A percentile compares a stretch with the other conserved stretches of the same genome.
Evolutionary conservation across 2,888 invertebrate species (phyloP).

Genomic region (Eupsilia transversa): DNA sequence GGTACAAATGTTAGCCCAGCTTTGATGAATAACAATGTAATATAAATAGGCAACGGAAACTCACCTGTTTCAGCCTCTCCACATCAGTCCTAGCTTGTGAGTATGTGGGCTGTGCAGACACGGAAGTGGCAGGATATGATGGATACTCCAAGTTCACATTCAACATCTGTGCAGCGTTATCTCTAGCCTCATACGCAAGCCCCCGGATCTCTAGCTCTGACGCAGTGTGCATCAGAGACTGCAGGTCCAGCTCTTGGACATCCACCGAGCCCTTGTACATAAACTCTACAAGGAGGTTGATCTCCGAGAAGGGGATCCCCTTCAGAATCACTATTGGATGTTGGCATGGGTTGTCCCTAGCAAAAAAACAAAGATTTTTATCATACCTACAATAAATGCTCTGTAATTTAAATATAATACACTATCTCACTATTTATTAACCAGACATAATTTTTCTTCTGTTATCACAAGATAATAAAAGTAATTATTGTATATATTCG

Average conservation of each 20-base stretch:
- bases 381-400: constrained; percentile 30
- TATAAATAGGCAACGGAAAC: constrained; percentile 50
- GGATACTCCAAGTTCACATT: constrained; percentile 90
- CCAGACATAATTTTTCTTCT: constrained; percentile 67
- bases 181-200: constrained; percentile 91
- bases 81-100: constrained; percentile 86
- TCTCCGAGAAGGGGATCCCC: constrained; percentile 92
- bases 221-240: constrained; percentile 92
- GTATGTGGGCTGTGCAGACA: constrained; percentile 72
- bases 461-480: constrained; percentile 75
- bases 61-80: constrained; percentile 88
- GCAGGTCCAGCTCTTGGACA: constrained; percentile 91
- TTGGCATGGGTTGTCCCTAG: constrained; percentile 93
- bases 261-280: constrained; percentile 94
- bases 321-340: constrained; percentile 94
- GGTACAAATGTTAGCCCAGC: constrained; percentile 12
- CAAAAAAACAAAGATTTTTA: constrained; percentile 64
- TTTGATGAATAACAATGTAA: constrained; percentile 34
- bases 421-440: constrained; percentile 71
- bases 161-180: constrained; percentile 89
- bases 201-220: constrained; percentile 93
- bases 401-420: constrained; percentile 63
- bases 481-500: constrained; percentile 64
- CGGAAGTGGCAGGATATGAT: constrained; percentile 81
- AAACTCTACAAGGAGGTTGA: constrained; percentile 92